Percentiles rank a stretch among this genome's conserved stretches.
Conservation (phyloP, 2,113 vertebrate genomes). For the Lepisosteus oculatus region DNA sequence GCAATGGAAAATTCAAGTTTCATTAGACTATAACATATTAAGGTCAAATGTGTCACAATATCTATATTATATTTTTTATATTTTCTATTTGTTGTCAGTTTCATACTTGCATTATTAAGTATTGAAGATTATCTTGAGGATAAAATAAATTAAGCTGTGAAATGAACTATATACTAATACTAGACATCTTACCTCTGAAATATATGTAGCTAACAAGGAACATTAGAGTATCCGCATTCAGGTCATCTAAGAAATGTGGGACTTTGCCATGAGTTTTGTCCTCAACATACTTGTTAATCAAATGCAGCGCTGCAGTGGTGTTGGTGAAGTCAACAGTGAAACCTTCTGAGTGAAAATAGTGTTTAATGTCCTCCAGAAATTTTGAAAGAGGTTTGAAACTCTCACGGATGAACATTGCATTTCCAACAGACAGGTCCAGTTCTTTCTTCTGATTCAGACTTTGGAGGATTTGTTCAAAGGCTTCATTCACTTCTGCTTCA, state of each 20-base stretch:
- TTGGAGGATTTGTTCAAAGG: constrained; percentile 35
- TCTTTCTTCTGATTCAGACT: constrained; percentile 1
- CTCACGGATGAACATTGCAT: constrained; percentile 48
- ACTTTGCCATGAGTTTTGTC: constrained; percentile 60
- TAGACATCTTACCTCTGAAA: constrained; percentile 57
- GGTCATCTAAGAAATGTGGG: constrained; percentile 39
- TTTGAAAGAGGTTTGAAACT: constrained; percentile 22
- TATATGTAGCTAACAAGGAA: constrained; percentile 64
- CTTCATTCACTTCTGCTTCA: constrained; percentile 28
- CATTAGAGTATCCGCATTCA: constrained; percentile 49
- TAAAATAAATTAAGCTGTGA: too few relatives aligned
- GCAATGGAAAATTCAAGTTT: too few relatives aligned
- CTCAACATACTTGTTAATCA: constrained; percentile 50
- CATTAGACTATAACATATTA: too few relatives aligned
- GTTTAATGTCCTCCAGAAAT: constrained; percentile 49
- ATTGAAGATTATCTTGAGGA: too few relatives aligned
- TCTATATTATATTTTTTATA: too few relatives aligned
- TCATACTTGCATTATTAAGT: too few relatives aligned
- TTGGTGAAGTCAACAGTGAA: constrained; percentile 52
- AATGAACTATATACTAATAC: too few relatives aligned
- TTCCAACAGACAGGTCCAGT: constrained; percentile 38
- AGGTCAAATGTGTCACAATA: too few relatives aligned
- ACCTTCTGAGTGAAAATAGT: constrained; percentile 46
- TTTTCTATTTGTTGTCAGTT: too few relatives aligned
- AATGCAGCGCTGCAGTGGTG: constrained; percentile 22